A percentile compares a stretch with the other conserved stretches of the same genome.
These are phyloP conservation scores for Heterohyrax brucei DNA, from an alignment of 2,797 vertebrate species.

Conservation along the genomic window DNA sequence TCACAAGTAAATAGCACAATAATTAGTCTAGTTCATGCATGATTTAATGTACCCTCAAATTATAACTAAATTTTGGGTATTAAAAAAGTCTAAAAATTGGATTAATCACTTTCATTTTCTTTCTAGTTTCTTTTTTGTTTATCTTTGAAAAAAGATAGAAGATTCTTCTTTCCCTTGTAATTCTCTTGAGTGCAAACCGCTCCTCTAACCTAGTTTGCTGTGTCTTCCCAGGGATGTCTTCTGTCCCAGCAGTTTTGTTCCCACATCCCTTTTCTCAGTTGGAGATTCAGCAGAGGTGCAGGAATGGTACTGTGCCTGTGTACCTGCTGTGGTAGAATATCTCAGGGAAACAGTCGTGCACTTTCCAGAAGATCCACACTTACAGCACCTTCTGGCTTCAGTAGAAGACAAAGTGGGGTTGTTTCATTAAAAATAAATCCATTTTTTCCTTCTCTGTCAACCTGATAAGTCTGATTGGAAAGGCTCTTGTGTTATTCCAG, in stretches of 20 bases:
- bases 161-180: slow-evolving; percentile 54
- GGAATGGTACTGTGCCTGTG: accelerated
- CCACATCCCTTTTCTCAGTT: background rate
- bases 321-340: background rate
- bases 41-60: background rate
- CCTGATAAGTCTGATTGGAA: background rate
- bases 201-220: background rate
- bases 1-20: background rate
- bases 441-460: background rate
- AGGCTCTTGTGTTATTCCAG: background rate
- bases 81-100: background rate
- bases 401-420: background rate
- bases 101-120: slow-evolving; percentile 51
- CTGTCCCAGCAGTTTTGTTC: background rate
- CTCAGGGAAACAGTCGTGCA: background rate
- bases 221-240: background rate
- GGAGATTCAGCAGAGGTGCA: background rate
- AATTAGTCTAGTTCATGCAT: background rate
- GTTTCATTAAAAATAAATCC: background rate
- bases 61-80: background rate
- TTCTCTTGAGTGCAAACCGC: background rate
- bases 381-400: background rate
- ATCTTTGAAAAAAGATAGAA: slow-evolving; percentile 17
- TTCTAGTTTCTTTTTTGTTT: slow-evolving; percentile 23
- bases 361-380: background rate